phyloP scores from a whole-genome alignment of 2,113 vertebrate species.

The Rana temporaria region DNA sequence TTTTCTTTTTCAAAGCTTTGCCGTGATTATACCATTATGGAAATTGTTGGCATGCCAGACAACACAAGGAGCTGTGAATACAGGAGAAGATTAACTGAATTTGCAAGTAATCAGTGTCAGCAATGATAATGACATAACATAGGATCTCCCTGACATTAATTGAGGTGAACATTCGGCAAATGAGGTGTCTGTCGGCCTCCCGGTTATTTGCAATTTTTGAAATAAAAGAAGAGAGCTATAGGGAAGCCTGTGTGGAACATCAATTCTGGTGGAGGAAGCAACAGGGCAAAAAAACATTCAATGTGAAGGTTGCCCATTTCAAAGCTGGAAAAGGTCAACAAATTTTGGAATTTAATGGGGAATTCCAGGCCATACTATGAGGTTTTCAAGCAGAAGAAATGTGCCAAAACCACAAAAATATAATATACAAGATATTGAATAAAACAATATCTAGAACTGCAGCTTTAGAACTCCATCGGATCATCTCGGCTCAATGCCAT shows the following conservation, averaged over 20 bases:
- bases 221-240: slow-evolving; percentile 25
- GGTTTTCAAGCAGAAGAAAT: too few species aligned
- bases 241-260: slow-evolving; percentile 17
- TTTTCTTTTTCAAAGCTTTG: slow-evolving; percentile 3
- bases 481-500: too few species aligned
- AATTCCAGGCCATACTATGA: too few species aligned
- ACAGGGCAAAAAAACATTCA: neutral
- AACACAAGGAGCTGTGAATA: slow-evolving; percentile 49
- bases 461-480: too few species aligned
- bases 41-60: slow-evolving; percentile 14
- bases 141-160: slow-evolving; percentile 63
- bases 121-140: slow-evolving; percentile 53
- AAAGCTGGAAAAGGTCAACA: too few species aligned
- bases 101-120: slow-evolving; percentile 59
- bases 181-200: slow-evolving; percentile 51
- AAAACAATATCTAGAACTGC: too few species aligned
- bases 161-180: slow-evolving; percentile 62
- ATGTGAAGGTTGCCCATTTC: too few species aligned
- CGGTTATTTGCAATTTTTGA: slow-evolving; percentile 58
- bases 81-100: slow-evolving; percentile 55
- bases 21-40: slow-evolving; percentile 57
- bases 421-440: too few species aligned
- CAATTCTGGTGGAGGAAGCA: neutral
- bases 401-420: too few species aligned
- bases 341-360: too few species aligned